phyloP scores from a whole-genome alignment of 2,797 vertebrate genomes.

The Coluber constrictor region DNA sequence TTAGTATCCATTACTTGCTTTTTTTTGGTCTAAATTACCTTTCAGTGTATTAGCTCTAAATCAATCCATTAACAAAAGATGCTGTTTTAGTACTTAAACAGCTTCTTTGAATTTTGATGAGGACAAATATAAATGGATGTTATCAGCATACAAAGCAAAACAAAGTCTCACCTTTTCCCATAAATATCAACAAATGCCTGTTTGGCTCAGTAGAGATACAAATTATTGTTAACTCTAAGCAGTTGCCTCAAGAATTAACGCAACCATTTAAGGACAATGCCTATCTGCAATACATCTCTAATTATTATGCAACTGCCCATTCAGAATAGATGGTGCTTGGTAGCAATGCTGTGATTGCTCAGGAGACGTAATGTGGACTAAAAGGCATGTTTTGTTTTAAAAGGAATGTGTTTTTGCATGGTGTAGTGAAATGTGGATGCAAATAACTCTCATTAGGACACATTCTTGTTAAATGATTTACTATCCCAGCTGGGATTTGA shows the following conservation, averaged over 20 bases:
- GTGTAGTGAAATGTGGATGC: slow-evolving; percentile 26
- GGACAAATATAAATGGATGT: background rate
- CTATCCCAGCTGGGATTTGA: slow-evolving; percentile 48
- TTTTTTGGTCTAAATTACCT: background rate
- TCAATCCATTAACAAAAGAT: background rate
- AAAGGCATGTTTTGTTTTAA: slow-evolving; percentile 39
- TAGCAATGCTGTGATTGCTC: slow-evolving; percentile 43
- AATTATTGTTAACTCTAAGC: slow-evolving; percentile 39
- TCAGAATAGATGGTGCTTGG: slow-evolving; percentile 33
- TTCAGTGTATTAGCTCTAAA: background rate
- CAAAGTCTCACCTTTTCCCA: background rate
- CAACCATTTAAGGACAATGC: slow-evolving; percentile 43
- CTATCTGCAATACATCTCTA: slow-evolving; percentile 7
- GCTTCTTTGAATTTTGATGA: background rate
- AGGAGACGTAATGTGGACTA: slow-evolving; percentile 36
- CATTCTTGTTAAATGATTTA: slow-evolving; percentile 42
- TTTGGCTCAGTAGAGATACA: slow-evolving; percentile 26
- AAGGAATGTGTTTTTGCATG: slow-evolving; percentile 41
- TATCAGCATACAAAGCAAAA: background rate
- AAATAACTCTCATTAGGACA: slow-evolving; percentile 34
- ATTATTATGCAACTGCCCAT: slow-evolving; percentile 37
- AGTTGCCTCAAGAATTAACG: slow-evolving; percentile 48
- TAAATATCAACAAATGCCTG: background rate
- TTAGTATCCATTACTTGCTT: background rate
- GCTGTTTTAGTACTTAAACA: background rate